Base-by-base conservation (phyloP, 2,888 invertebrate species). In the Lepidocyrtoides sp. region DNA sequence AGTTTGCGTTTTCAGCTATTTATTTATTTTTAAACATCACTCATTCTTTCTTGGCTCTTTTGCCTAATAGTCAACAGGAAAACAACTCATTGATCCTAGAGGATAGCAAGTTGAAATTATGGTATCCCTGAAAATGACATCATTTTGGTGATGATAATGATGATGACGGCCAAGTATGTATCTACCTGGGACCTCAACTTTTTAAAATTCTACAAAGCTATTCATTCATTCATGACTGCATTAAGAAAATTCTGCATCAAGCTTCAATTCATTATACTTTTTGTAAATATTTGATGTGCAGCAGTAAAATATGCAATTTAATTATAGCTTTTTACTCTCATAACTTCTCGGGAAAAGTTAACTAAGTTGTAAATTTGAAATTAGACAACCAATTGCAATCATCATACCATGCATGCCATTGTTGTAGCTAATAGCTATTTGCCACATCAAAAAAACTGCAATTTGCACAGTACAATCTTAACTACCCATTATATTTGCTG, bases 11-110 rank as follows among this genome's bases (percentile, higher is more conserved):
- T 57, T 57, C 12, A 63, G 29, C 10, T 63, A 63, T 8, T 63
- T 63, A 63, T 63, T 48, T 84, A 69, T 84, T 75, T 85, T 75
- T 85, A 85, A 72, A 23, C 75, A 85, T 85, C 41, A 66, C 75
- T 85, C 82, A 63, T 44, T 29, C 63, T n/a, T n/a, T n/a, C n/a
- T n/a, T 32, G 12, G 12, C 17, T 54, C 57, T 7, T n/a, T n/a
- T 57, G 57, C 26, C 57, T 23, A 57, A 57, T 10, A 63, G 63
- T 63, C 63, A 63, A 29, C 32, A 26, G 23, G 26, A 29, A 63
- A 14, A 23, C 26, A 14, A 14, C 12, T 26, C 29, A n/a, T n/a
- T 63, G 23, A 57, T 23, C 63, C 4, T 81, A 1, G 36, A 41
- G 12, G 5, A 14, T 63, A 63, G 57, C 20, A 20, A 10, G 0